phyloP scores from a whole-genome alignment of 37 sponge, comb jelly and placozoan genomes.

The Theonella swinhoei region DNA sequence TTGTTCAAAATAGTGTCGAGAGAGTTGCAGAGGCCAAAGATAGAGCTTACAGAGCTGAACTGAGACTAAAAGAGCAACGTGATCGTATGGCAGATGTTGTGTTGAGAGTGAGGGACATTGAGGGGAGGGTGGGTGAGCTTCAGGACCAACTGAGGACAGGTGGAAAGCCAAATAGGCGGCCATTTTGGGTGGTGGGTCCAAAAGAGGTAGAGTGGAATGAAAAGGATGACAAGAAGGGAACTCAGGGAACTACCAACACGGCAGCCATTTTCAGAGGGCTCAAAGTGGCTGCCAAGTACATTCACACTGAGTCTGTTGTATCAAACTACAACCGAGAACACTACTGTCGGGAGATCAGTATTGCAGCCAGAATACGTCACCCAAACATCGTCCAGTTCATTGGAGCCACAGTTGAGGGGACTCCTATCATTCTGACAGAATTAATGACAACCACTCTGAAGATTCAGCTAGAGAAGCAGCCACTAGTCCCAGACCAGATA shows the following conservation, averaged over 20 bases:
- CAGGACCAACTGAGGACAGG: no score
- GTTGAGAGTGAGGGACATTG: no score
- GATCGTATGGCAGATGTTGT: no score
- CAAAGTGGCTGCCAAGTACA: conserved; percentile 48
- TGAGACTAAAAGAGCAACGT: no score
- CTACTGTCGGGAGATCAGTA: conserved; percentile 60
- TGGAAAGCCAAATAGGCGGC: no score
- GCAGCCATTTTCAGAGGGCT: conserved; percentile 45
- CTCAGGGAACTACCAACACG: conserved; percentile 35
- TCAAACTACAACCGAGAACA: conserved; percentile 40
- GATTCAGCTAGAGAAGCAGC: conserved; percentile 1
- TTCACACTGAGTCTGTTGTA: conserved; percentile 43
- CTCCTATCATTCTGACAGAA: conserved; percentile 54
- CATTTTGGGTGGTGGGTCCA: conserved; percentile 43
- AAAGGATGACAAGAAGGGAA: conserved; percentile 44
- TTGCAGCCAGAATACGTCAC: conserved; percentile 51
- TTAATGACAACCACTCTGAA: conserved; percentile 61
- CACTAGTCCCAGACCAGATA: conserved; percentile 5
- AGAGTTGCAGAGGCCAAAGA: no score
- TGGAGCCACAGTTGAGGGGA: conserved; percentile 44
- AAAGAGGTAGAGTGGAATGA: conserved; percentile 23
- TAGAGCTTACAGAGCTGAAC: no score
- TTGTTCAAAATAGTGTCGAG: no score
- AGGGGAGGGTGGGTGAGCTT: no score
- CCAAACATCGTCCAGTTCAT: conserved; percentile 68